Evolutionary conservation across 2,113 vertebrate species (phyloP), one percentile per base, ranked within the genome.

Genomic region (Pelmatolapia mariae): DNA sequence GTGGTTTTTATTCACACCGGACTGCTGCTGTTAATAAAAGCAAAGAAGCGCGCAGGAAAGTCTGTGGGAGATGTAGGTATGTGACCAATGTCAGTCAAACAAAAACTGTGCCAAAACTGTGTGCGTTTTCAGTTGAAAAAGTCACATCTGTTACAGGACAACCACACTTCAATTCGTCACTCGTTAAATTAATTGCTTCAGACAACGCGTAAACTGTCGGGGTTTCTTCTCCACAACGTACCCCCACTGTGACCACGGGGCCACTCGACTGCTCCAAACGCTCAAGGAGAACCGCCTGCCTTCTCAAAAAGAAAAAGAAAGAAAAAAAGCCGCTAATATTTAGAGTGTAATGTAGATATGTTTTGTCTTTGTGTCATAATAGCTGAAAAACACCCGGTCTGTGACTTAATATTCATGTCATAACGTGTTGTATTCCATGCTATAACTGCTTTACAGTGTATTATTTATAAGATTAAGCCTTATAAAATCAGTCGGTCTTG

Each of bases 21-120:
- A 29, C 40, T 73, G n/a, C 68, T 84, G 83, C 33, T 83, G 82
- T 88, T 57, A 10, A 57, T 43, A 13, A 79, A 22, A 16, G 61
- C 43, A 79, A 56, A 78, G 31, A 78, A 80, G 79, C 76, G 87
- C 87, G 38, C 81, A 45, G 79, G 38, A 84, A 91, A 92, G 85
- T 89, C 40, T 73, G 63, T 52, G 13, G n/a, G 18, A 15, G 61
- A 10, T 24, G 7, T 31, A 18, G 24, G 19, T 54, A 54, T 36
- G 12, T 6, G 29, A 11, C 3, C 8, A 36, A 19, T 47, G 19
- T 43, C 3, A 68, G n/a, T 18, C 26, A 22, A 63, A 22, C 5
- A 43, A 31, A 66, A 82, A 78, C 59, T 54, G 8, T 12, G 43
- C 15, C 19, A n/a, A 33, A 86, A 59, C 50, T 24, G 6, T 59